These are phyloP conservation scores for Bothrops alternatus DNA, from an alignment of 2,797 vertebrate species.

Conservation along the genomic window DNA sequence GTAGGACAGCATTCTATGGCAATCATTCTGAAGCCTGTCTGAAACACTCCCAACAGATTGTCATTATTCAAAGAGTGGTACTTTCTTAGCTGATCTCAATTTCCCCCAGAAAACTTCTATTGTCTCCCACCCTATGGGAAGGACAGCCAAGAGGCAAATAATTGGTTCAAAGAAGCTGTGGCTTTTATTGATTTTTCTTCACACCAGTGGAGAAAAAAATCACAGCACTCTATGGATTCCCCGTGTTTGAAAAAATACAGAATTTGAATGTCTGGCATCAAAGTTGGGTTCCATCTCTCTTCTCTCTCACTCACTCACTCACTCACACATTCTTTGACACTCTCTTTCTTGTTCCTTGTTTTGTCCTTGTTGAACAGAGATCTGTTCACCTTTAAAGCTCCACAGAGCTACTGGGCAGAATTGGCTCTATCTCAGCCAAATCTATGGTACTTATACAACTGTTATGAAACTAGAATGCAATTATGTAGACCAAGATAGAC, in stretches of 20 bases:
- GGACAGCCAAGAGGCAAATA: neutral
- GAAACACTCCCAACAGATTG: neutral
- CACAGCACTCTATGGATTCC: neutral
- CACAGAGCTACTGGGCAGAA: neutral
- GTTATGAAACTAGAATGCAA: neutral
- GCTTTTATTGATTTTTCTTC: slow-evolving; percentile 2
- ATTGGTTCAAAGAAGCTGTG: neutral
- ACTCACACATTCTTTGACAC: neutral
- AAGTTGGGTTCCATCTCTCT: neutral
- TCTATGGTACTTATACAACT: neutral
- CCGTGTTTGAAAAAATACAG: neutral
- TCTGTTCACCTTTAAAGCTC: neutral
- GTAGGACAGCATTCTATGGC: slow-evolving; percentile 22
- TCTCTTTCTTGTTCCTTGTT: neutral
- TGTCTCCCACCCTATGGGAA: neutral
- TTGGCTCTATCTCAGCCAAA: neutral
- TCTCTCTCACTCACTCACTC: neutral
- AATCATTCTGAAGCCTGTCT: neutral
- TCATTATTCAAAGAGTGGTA: neutral
- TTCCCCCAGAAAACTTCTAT: neutral
- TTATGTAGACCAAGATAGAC: neutral
- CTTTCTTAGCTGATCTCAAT: neutral
- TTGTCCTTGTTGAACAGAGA: neutral
- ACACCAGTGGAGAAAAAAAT: neutral
- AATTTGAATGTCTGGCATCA: neutral